Percentiles rank a stretch among this genome's conserved stretches.
Evolutionary conservation across 2,797 vertebrate species (phyloP).

Genomic region (Chrysolophus pictus): DNA sequence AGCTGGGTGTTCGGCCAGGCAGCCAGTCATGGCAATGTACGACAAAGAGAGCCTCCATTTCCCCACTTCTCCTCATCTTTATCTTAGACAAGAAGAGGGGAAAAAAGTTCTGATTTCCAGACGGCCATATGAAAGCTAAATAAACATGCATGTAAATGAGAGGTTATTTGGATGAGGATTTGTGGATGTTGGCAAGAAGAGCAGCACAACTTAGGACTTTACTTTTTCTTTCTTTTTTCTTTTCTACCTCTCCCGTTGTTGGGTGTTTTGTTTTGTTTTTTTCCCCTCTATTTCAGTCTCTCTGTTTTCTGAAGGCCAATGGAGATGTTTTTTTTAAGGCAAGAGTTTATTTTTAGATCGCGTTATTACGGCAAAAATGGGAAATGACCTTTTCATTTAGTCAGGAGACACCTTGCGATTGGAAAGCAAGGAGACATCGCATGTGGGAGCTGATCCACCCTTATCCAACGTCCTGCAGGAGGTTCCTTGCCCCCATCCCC

Average conservation of each 20-base stretch:
- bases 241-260: not conserved
- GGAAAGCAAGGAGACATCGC: not conserved
- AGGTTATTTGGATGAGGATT: conserved; percentile 72
- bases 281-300: not conserved
- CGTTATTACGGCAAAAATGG: conserved; percentile 49
- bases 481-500: not conserved
- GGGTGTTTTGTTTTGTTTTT: not conserved
- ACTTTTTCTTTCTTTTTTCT: conserved; percentile 27
- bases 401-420: not conserved
- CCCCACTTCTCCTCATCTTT: conserved; percentile 61
- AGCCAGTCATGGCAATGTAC: not conserved
- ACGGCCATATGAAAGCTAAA: conserved; percentile 75
- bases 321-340: conserved; percentile 63
- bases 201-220: conserved; percentile 66
- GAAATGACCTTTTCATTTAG: conserved; percentile 61
- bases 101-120: conserved; percentile 63
- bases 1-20: not conserved
- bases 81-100: conserved; percentile 45
- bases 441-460: not conserved
- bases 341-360: conserved; percentile 59
- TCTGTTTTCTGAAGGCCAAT: conserved; percentile 19
- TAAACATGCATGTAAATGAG: conserved; percentile 79
- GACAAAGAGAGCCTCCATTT: not conserved
- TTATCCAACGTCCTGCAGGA: not conserved
- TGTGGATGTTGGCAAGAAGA: conserved; percentile 76